Evolutionary conservation across 2,888 invertebrate genomes (phyloP).

Genomic region (Brachylomia viminalis): DNA sequence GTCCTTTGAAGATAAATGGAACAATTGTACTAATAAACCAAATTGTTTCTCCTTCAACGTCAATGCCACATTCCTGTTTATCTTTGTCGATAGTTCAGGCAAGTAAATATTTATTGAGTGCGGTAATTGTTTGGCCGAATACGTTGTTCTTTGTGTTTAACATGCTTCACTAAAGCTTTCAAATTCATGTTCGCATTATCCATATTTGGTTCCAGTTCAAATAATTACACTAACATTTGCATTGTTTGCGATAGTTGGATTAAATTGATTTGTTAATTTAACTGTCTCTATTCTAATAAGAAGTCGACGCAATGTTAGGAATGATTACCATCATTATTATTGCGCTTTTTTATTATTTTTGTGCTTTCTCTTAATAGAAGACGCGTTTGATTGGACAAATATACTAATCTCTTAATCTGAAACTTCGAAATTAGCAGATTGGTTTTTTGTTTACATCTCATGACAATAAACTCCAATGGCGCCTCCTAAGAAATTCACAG

Average conservation of each 20-base stretch:
- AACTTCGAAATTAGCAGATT: conserved; percentile 48
- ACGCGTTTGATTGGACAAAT: background rate
- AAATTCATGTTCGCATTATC: conserved; percentile 37
- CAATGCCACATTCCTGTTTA: conserved; percentile 63
- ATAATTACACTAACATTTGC: conserved; percentile 8
- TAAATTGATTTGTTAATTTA: background rate
- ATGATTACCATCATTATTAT: background rate
- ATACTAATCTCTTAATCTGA: conserved; percentile 12
- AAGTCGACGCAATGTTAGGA: background rate
- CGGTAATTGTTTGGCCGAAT: conserved; percentile 64
- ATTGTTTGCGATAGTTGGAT: conserved; percentile 25
- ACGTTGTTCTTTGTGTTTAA: conserved; percentile 52
- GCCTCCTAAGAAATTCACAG: conserved; percentile 62
- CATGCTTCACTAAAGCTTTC: conserved; percentile 35
- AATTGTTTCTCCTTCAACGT: conserved; percentile 53
- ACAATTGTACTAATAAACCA: conserved; percentile 63
- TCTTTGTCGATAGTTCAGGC: conserved; percentile 67
- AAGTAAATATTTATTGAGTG: conserved; percentile 66
- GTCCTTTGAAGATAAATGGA: conserved; percentile 45
- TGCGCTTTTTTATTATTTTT: too few species aligned
- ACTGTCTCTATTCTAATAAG: background rate
- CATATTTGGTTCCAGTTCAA: conserved; percentile 24
- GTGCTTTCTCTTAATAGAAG: background rate
- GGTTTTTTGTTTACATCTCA: conserved; percentile 53
- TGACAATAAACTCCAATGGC: conserved; percentile 18